Percentiles rank a stretch among this genome's conserved stretches.
These are phyloP conservation scores for Macropus fuliginosus DNA, from an alignment of 2,797 vertebrate species.

Conservation along the genomic window DNA sequence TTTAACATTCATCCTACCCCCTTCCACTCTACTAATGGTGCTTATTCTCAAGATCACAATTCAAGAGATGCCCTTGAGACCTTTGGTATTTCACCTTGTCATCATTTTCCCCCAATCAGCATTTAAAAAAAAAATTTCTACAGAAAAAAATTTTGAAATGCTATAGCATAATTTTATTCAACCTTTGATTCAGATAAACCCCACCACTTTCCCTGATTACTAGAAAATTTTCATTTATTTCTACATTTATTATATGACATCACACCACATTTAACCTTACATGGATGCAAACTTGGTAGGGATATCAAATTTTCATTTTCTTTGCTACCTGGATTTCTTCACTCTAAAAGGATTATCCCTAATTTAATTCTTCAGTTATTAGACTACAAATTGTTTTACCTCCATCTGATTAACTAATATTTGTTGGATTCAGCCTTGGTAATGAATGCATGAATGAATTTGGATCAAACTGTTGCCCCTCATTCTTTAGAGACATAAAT, in stretches of 20 bases:
- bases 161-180: conserved; percentile 60
- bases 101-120: background rate
- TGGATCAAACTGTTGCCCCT: background rate
- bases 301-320: conserved; percentile 51
- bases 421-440: conserved; percentile 38
- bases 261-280: conserved; percentile 55
- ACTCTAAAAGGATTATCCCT: background rate
- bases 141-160: background rate
- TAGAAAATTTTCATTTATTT: conserved; percentile 67
- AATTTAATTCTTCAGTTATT: conserved; percentile 51
- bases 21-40: background rate
- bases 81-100: background rate
- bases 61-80: background rate
- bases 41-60: background rate
- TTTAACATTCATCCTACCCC: background rate
- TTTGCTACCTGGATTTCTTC: background rate
- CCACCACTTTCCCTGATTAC: background rate
- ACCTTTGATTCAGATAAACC: conserved; percentile 56
- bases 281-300: background rate
- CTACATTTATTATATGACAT: conserved; percentile 71
- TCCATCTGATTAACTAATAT: conserved; percentile 32
- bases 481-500: background rate
- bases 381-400: conserved; percentile 25
- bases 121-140: background rate
- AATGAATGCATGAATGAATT: background rate